A percentile compares a stretch with the other conserved stretches of the same genome.
These are phyloP conservation scores for Gadopsis marmoratus DNA, from an alignment of 2,797 vertebrate species.

Conservation along the genomic window DNA sequence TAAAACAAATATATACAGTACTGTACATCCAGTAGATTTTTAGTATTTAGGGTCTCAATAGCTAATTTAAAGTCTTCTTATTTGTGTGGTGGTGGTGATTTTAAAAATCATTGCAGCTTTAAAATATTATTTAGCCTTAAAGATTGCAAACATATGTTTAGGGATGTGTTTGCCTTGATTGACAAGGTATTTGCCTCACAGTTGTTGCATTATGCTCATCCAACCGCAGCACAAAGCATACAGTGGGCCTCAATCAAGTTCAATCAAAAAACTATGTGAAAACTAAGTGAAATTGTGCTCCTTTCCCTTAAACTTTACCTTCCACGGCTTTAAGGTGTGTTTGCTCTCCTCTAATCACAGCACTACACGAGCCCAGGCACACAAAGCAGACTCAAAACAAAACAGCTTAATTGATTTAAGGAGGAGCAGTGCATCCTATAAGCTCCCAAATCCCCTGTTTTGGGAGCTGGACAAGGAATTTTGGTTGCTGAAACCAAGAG, in stretches of 20 bases:
- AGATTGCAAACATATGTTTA: not conserved
- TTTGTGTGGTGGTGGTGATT: not conserved
- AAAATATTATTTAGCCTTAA: not conserved
- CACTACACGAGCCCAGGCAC: constrained; percentile 2
- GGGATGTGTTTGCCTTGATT: not conserved
- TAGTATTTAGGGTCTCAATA: not conserved
- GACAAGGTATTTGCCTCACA: not conserved
- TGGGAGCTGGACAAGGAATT: constrained; percentile 70
- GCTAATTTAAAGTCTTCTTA: not conserved
- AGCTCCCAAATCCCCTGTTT: constrained; percentile 70
- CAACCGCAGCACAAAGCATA: not conserved
- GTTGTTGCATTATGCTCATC: not conserved
- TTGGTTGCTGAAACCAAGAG: constrained; percentile 52
- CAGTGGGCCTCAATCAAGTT: not conserved
- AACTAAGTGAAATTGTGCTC: constrained; percentile 13
- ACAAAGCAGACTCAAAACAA: constrained; percentile 40
- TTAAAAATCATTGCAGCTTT: not conserved
- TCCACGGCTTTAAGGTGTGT: constrained; percentile 13
- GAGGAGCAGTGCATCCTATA: constrained; percentile 57
- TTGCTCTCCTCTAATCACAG: constrained; percentile 11
- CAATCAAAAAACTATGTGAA: not conserved
- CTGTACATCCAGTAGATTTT: no score
- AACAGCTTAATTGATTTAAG: constrained; percentile 74
- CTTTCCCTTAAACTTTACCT: constrained; percentile 18
- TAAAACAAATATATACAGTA: no score